Evolutionary conservation across 2,888 invertebrate genomes (phyloP).

Genomic region (Cantharis nigra): DNA sequence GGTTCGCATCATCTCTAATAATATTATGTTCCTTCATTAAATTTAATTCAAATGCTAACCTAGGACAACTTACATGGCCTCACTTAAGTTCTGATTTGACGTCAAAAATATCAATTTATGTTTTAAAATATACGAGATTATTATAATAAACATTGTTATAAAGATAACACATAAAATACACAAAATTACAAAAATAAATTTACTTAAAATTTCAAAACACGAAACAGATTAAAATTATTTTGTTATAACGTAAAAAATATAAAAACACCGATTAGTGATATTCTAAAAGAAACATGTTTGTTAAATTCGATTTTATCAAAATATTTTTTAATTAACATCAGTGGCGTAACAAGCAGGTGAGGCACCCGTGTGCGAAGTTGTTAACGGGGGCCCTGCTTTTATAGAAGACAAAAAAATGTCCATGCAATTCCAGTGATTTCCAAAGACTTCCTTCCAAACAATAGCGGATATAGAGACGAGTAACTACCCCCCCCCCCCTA

Average conservation of each 20-base stretch:
- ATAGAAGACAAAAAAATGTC: no score
- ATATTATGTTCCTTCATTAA: not conserved
- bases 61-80: conserved; percentile 39
- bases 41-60: conserved; percentile 34
- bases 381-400: no score
- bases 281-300: not conserved
- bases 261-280: not conserved
- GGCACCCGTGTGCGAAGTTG: no score
- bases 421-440: no score
- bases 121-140: not conserved
- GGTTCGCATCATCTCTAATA: not conserved
- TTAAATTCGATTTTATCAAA: not conserved
- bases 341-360: no score
- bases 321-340: not conserved
- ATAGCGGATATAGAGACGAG: no score
- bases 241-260: not conserved
- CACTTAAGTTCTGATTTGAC: conserved; percentile 22
- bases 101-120: conserved; percentile 12
- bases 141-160: not conserved
- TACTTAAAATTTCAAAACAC: not conserved
- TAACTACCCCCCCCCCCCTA: no score
- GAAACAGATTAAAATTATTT: not conserved
- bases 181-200: not conserved
- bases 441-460: no score
- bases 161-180: not conserved